These are phyloP conservation scores for Malacoctenus gilli DNA, from an alignment of 2,797 vertebrate genomes.

Conservation along the genomic window DNA sequence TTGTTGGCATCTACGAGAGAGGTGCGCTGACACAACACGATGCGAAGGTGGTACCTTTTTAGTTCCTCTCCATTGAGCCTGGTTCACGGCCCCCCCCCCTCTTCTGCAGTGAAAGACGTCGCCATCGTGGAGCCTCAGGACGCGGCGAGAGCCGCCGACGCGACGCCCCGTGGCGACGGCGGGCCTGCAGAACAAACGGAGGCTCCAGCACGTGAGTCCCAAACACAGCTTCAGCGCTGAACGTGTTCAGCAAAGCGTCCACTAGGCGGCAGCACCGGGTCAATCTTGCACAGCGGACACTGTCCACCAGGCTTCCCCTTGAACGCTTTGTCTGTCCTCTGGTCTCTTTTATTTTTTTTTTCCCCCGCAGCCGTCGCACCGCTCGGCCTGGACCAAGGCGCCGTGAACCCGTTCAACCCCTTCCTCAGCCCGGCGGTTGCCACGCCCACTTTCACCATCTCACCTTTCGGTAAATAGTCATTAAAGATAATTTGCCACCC, in stretches of 20 bases:
- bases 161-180: background rate
- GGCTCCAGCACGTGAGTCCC: slow-evolving; percentile 58
- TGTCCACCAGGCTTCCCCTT: too few relatives aligned
- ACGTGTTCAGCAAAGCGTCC: too few relatives aligned
- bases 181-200: slow-evolving; percentile 41
- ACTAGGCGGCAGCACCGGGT: too few relatives aligned
- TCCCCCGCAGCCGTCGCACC: slow-evolving; percentile 38
- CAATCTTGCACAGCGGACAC: too few relatives aligned
- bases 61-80: background rate
- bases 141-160: slow-evolving; percentile 30
- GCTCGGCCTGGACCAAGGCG: slow-evolving; percentile 46
- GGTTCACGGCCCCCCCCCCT: background rate
- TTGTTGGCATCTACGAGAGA: slow-evolving; percentile 79
- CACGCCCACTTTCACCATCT: slow-evolving; percentile 60
- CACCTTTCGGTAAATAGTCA: slow-evolving; percentile 67
- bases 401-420: slow-evolving; percentile 56
- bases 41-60: background rate
- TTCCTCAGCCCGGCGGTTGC: slow-evolving; percentile 54
- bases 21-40: too few relatives aligned
- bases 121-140: slow-evolving; percentile 59
- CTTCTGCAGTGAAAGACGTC: slow-evolving; percentile 73
- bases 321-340: background rate
- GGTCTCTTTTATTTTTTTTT: slow-evolving; percentile 22
- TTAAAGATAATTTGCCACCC: too few relatives aligned
- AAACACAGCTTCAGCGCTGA: too few relatives aligned